Percentiles rank a stretch among this genome's conserved stretches.
Evolutionary conservation across 1,140 invertebrate genomes (phyloP).

Genomic region (Plodia interpunctella): DNA sequence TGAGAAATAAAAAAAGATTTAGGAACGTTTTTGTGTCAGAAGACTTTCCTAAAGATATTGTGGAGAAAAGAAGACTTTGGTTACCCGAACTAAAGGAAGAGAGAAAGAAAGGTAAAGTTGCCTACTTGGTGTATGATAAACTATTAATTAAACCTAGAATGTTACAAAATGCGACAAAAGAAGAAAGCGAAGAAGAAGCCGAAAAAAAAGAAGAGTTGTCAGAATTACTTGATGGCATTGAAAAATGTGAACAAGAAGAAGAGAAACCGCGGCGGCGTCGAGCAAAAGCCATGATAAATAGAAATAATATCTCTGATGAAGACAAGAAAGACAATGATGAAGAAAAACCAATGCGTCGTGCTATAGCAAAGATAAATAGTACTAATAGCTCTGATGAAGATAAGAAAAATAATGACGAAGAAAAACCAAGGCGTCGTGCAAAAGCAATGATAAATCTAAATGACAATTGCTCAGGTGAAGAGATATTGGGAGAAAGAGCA

Average conservation of each 20-base stretch:
- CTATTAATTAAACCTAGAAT: constrained; percentile 26
- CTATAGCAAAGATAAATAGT: background rate
- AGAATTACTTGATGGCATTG: background rate
- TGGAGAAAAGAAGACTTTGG: constrained; percentile 24
- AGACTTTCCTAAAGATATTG: constrained; percentile 28
- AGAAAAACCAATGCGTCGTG: background rate
- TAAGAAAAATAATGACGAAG: background rate
- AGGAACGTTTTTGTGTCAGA: constrained; percentile 26
- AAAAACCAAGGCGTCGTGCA: background rate
- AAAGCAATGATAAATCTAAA: background rate
- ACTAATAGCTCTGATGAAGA: background rate
- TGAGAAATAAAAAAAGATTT: constrained; percentile 27
- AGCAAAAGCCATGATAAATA: background rate
- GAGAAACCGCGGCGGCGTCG: background rate
- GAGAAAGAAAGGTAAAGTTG: constrained; percentile 31
- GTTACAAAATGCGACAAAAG: constrained; percentile 17
- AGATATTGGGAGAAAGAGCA: no score
- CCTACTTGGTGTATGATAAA: constrained; percentile 33
- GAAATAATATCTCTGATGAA: background rate
- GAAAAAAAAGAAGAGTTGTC: constrained; percentile 18
- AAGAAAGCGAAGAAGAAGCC: constrained; percentile 1
- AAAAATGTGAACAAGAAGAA: background rate
- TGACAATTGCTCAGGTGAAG: no score
- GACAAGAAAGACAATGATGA: background rate
- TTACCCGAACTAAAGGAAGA: constrained; percentile 27